Base-by-base conservation (phyloP, 2,113 vertebrate genomes). In the Hoplias malabaricus region DNA sequence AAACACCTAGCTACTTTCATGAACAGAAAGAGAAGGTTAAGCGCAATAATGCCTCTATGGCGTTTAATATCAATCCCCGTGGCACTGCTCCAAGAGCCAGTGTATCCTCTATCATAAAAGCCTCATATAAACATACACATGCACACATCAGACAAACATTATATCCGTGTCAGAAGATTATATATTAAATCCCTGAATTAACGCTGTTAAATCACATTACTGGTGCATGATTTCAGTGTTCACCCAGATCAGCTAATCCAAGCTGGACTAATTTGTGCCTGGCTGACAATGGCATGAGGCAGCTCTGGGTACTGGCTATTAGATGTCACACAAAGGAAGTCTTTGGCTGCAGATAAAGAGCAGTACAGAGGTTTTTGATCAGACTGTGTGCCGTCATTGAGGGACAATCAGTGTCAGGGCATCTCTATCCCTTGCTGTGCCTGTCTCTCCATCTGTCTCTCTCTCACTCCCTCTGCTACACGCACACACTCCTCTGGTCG, bases 281-380 rank as follows among this genome's bases (percentile, higher is more conserved):
- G 12, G 33, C 27, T 16, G 31, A 69, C 27, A 54, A 27, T 61
- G 54, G 33, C 23, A 63, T 12, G 13, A 21, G 65, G 31, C 67
- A 77, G 19, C 11, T 23, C 10, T 19, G 59, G 69, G 53, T 34
- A 34, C 36, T 31, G 65, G 40, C 46, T 27, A 46, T 25, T 70
- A 46, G 21, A 21, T 31, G 7, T 6, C 23, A 75, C n/a, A 70
- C 66, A 65, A 46, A 63, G 66, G 50, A 42, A 62, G 13, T 63
- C 54, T 69, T 54, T 54, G 2, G 13, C 21, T 27, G n/a, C 19
- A 33, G 50, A 62, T 57, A 50, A 73, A 46, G 1, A 13, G 69
- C 2, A 10, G 40, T n/a, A 69, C 38, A 23, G 19, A 50, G 10
- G 12, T 23, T 66, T 46, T 71, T 66, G 38, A 71, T 40, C 36